Conservation (phyloP, 2,888 invertebrate genomes). For the Hemistola chrysoprasaria region DNA sequence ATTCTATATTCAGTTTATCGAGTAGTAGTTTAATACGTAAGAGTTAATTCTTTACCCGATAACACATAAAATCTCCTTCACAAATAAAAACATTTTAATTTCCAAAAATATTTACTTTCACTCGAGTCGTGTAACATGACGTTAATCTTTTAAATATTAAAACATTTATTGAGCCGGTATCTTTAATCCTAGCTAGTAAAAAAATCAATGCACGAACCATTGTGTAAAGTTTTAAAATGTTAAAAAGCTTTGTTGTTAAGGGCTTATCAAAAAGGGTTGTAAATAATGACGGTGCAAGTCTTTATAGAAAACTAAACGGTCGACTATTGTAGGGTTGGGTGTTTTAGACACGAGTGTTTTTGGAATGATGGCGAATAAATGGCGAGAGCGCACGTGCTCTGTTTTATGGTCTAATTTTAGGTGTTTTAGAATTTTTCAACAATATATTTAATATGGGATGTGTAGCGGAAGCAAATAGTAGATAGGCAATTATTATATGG, state of each 20-base stretch:
- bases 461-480: too few species aligned
- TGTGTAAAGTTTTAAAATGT: conserved; percentile 77
- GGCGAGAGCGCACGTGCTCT: neutral
- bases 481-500: too few species aligned
- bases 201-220: conserved; percentile 68
- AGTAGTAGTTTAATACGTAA: too few species aligned
- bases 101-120: conserved; percentile 34
- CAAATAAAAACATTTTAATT: conserved; percentile 58
- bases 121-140: conserved; percentile 59
- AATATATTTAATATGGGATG: too few species aligned
- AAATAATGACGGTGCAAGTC: conserved; percentile 79
- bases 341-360: conserved; percentile 25
- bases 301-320: conserved; percentile 74
- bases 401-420: neutral
- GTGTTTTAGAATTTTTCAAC: conserved; percentile 9
- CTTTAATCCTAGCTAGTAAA: conserved; percentile 62
- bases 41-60: too few species aligned
- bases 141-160: conserved; percentile 81
- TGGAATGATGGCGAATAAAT: conserved; percentile 23
- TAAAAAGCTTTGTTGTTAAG: conserved; percentile 79
- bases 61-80: conserved; percentile 37
- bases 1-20: too few species aligned
- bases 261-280: conserved; percentile 76
- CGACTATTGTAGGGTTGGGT: conserved; percentile 27
- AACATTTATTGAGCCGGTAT: conserved; percentile 66